Percentiles rank a stretch among this genome's conserved stretches.
These are phyloP conservation scores for Agriopis aurantiaria DNA, from an alignment of 2,888 invertebrate species.

Conservation along the genomic window DNA sequence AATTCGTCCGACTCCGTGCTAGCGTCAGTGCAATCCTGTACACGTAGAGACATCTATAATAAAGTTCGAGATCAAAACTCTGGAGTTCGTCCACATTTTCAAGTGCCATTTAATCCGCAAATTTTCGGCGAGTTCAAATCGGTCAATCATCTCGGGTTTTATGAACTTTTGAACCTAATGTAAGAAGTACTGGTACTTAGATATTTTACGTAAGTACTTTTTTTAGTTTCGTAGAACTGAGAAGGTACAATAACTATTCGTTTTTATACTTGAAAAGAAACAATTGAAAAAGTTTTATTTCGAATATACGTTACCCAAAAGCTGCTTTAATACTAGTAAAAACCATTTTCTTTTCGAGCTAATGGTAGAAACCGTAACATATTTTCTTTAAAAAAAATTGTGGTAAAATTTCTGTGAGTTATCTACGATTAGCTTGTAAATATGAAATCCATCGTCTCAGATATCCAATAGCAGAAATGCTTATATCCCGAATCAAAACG, in stretches of 20 bases:
- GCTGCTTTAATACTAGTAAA: no score
- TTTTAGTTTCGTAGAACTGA: no score
- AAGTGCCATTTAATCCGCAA: slow-evolving; percentile 10
- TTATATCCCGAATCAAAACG: neutral
- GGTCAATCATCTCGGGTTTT: neutral
- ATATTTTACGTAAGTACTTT: no score
- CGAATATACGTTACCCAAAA: no score
- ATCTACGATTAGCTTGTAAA: no score
- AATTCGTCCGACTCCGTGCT: slow-evolving; percentile 6
- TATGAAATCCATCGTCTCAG: neutral
- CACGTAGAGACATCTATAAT: neutral
- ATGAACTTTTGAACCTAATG: neutral
- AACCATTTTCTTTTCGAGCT: no score
- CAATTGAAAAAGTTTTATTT: no score
- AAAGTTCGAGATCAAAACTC: slow-evolving; percentile 12
- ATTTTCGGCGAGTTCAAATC: slow-evolving; percentile 12
- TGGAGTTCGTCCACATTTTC: slow-evolving; percentile 24
- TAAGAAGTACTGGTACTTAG: neutral
- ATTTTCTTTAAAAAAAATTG: no score
- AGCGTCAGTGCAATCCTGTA: slow-evolving; percentile 9
- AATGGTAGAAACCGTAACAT: no score
- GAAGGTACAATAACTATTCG: no score
- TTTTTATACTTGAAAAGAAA: no score
- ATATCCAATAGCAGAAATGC: neutral
- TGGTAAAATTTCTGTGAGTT: no score